Base-by-base conservation (phyloP, 2,797 vertebrate species). In the Bradypodion pumilum region DNA sequence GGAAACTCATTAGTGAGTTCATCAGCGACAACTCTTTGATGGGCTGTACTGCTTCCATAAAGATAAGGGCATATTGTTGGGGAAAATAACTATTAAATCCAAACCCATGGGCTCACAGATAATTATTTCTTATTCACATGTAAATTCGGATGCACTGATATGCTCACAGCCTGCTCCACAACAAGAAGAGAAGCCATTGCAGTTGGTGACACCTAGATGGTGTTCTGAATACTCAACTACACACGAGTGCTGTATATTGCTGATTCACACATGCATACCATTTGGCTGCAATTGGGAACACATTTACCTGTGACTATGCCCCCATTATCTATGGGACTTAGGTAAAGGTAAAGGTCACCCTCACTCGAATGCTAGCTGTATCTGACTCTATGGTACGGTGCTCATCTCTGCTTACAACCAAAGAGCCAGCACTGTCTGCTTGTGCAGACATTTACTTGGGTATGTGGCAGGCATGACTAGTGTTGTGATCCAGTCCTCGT, bases 41-140 rank as follows among this genome's bases (percentile, higher is more conserved):
- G 93, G 93, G 88, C 90, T 96, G 94, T 95, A 95, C 94, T 92
- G 93, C 92, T 95, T 95, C 89, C 91, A 94, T 91, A 94, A 95
- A 96, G 95, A 97, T 97, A 96, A 97, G 95, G 88, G 84, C 87
- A 94, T 93, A 96, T 95, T 96, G 94, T 96, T 94, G 93, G 87
- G 94, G 89, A 25, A 49, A 70, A 85, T 85, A 95, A 95, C 93
- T 95, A 95, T 95, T 93, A 95, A 96, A 95, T 94, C 93, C 92
- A 90, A 91, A 92, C 89, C 90, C 46, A 85, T 81, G 72, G 87
- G 90, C 92, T 93, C 93, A 90, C 91, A 93, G 91, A 94, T 93
- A 96, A 95, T 95, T 95, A 94, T 95, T 95, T 94, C 74, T 91
- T 89, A 95, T 96, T 97, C 93, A 93, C 88, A 95, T 95, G 95